Evolutionary conservation across 2,888 invertebrate genomes (phyloP).

Genomic region (Sarcophaga variegata): DNA sequence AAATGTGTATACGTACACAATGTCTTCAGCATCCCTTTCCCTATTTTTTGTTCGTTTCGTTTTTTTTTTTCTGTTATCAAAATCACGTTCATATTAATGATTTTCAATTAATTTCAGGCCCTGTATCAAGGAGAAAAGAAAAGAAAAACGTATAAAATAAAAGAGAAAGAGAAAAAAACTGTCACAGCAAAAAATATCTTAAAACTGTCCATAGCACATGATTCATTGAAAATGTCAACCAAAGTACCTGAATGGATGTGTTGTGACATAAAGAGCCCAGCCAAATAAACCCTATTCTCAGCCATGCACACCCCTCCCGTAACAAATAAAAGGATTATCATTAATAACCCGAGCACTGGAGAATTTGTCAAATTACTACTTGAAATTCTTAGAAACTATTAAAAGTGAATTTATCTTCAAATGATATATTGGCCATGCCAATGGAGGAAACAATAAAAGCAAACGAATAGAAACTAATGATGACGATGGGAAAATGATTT

Average conservation of each 20-base stretch:
- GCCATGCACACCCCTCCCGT: background rate
- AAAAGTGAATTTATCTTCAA: slow-evolving; percentile 53
- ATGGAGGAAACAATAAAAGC: background rate
- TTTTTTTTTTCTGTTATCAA: slow-evolving; percentile 36
- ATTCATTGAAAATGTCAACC: slow-evolving; percentile 66
- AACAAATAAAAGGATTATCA: slow-evolving; percentile 51
- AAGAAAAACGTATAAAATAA: background rate
- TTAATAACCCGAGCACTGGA: slow-evolving; percentile 51
- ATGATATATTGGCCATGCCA: slow-evolving; percentile 20
- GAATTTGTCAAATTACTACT: slow-evolving; percentile 62
- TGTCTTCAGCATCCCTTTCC: slow-evolving; percentile 49
- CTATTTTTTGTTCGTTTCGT: slow-evolving; percentile 44
- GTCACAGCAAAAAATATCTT: slow-evolving; percentile 62
- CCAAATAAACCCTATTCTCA: background rate
- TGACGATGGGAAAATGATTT: slow-evolving; percentile 14
- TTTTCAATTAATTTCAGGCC: slow-evolving; percentile 65
- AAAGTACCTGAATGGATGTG: slow-evolving; percentile 55
- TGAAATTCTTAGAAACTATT: slow-evolving; percentile 65
- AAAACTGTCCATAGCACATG: slow-evolving; percentile 54
- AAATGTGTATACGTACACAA: slow-evolving; percentile 50
- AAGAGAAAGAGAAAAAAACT: slow-evolving; percentile 36
- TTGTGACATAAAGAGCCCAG: slow-evolving; percentile 64
- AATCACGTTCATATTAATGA: slow-evolving; percentile 60
- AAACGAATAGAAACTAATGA: background rate
- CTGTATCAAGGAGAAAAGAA: background rate